Base-by-base conservation (phyloP, 2,888 invertebrate species). In the Ditula angustiorana region DNA sequence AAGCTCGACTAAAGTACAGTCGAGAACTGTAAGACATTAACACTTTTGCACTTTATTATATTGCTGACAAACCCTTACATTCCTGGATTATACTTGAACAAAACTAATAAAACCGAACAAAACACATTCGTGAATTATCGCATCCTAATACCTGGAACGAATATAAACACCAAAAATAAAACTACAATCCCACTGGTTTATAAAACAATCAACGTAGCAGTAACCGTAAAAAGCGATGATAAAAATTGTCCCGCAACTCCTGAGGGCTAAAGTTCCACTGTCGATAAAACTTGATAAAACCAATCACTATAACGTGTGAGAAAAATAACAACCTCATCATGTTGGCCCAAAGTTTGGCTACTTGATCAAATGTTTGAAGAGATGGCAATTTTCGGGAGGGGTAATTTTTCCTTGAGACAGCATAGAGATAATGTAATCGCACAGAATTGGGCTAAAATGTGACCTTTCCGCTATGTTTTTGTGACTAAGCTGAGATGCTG, bases 271-370 rank as follows among this genome's bases (percentile, higher is more conserved):
- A 64, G 58, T 64, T 64, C 24, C 10, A 5, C 41, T 50, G 58
- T 35, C 57, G 59, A 64, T 59, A 64, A 63, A 64, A 59, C 26
- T 49, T 41, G 41, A 41, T 41, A 41, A 41, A 41, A 33, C 21
- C 52, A 53, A 59, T 64, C 53, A 53, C 47, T 59, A 58, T 63
- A 59, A 64, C 46, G 64, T 37, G 64, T 59, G 46, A 59, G 58
- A 64, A 64, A 59, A 64, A 63, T 58, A 52, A 59, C 46, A 33
- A 11, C 44, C 37, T 64, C 52, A 47, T 58, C 52, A 35, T 52
- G 50, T 50, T 13, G 41, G 28, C 10, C 0, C 5, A 7, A 44
- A 63, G 57, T 57, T 62, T 33, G 21, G 57, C 21, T 57, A 52
- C 50, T 63, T 41, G 57, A 57, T 58, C 57, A 63, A 63, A 63